These are phyloP conservation scores for Bathybates hornii DNA, from an alignment of 2,113 vertebrate species.

Conservation along the genomic window DNA sequence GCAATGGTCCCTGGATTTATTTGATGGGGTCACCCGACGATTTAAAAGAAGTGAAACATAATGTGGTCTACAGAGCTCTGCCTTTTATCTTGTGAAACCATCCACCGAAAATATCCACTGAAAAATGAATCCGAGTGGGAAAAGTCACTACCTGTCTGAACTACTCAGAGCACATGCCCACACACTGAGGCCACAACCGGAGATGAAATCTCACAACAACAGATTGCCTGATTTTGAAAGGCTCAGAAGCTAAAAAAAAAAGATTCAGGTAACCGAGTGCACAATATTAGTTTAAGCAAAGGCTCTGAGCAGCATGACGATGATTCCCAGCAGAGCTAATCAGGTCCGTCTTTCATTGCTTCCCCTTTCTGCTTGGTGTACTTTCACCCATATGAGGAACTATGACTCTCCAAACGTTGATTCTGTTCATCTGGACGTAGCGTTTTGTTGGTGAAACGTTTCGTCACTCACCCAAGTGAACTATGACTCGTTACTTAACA, in stretches of 20 bases:
- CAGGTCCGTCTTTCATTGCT: background rate
- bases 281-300: background rate
- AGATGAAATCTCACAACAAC: background rate
- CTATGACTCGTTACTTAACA: background rate
- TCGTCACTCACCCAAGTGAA: background rate
- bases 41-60: background rate
- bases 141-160: background rate
- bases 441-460: no score
- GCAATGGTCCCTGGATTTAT: background rate
- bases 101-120: background rate
- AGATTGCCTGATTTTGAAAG: background rate
- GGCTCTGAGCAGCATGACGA: background rate
- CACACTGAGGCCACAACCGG: background rate
- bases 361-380: background rate
- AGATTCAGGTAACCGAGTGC: background rate
- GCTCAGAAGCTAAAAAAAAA: background rate
- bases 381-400: slow-evolving; percentile 16
- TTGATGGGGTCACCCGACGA: background rate
- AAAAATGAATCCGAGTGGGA: background rate
- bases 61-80: background rate
- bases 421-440: no score
- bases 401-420: background rate
- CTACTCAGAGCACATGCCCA: background rate
- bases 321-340: background rate
- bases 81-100: background rate